Evolutionary conservation across 1,140 invertebrate genomes (phyloP), one percentile per base, ranked within the genome.

Genomic region (Lordiphosa mommai): DNA sequence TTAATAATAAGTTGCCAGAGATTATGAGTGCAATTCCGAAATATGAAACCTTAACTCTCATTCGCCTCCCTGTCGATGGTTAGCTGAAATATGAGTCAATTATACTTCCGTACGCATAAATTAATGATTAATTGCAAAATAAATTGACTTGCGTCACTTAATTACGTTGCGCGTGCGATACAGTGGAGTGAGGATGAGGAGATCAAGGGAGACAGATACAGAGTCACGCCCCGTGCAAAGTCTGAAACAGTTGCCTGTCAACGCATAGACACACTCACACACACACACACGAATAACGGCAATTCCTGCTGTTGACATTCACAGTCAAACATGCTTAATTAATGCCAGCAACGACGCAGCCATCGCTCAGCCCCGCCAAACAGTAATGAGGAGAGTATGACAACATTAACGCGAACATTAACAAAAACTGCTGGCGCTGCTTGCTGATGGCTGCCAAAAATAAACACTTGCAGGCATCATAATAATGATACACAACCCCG

Each of bases 91-190:
- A 84, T 77, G 77, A 84, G 77, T 76, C 72, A 82, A 84, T 82
- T 82, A 84, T 82, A 72, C 59, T 84, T 84, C 68, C 72, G 77
- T 72, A 76, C 77, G 77, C 77, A 84, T 82, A 73, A 86, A 86
- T 86, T 86, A 73, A 86, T 86, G 82, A 86, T 86, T 84, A 86
- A 86, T 86, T 86, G 82, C 68, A 84, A 86, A 86, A 86, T 82
- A 86, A 86, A 86, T 86, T 86, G 82, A 82, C 76, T 86, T 86
- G 76, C 76, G 82, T 77, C 76, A 77, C 76, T 82, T 82, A 77
- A 86, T 84, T 77, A 71, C 69, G 49, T 66, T 37, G 50, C 51
- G 30, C 53, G 66, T 53, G 60, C 49, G 66, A 64, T 46, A 59
- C 23, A 7, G 46, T 47, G 41, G 36, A 72, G 74, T 63, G 59